phyloP scores from a whole-genome alignment of 2,888 invertebrate genomes.

The Dolomedes plantarius region DNA sequence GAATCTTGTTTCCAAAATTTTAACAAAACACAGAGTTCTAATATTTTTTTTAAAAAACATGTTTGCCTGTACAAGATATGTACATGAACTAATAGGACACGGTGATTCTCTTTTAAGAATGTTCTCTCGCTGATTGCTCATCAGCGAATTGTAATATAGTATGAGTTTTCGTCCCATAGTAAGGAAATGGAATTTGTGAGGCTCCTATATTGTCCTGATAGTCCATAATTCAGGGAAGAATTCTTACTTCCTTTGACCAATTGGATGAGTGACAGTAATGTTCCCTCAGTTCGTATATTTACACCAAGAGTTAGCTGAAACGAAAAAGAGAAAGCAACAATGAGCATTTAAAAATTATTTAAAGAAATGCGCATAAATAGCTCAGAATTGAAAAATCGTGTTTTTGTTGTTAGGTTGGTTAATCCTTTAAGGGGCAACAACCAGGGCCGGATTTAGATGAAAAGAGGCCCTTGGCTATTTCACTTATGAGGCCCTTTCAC shows the following conservation, averaged over 20 bases:
- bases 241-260: neutral
- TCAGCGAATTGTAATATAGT: neutral
- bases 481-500: too few species aligned
- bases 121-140: neutral
- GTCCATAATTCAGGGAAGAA: neutral
- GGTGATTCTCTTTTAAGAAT: neutral
- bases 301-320: neutral
- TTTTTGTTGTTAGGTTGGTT: too few species aligned
- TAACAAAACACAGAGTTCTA: neutral
- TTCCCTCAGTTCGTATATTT: neutral
- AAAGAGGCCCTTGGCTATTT: too few species aligned
- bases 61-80: conserved; percentile 56
- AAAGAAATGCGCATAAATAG: too few species aligned
- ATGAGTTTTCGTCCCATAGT: neutral
- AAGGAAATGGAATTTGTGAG: neutral
- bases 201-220: neutral
- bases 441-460: too few species aligned
- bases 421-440: too few species aligned
- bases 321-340: neutral
- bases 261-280: neutral
- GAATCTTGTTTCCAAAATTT: neutral
- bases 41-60: conserved; percentile 29
- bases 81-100: conserved; percentile 24
- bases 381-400: too few species aligned
- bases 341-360: too few species aligned